Conservation (phyloP, 2,888 invertebrate genomes). For the Laspeyria flexula region DNA sequence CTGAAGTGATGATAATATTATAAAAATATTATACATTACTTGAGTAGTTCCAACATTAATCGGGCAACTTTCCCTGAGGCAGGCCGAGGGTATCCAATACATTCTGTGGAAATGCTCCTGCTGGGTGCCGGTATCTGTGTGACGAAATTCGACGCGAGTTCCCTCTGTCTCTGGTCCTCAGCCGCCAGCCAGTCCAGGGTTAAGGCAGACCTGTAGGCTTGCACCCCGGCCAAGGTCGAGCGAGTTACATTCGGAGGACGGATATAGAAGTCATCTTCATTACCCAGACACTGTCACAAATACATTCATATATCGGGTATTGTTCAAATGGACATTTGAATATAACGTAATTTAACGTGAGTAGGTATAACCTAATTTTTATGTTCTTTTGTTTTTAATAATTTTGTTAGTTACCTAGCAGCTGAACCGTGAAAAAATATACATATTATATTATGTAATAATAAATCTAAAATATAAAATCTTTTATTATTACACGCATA, state of each 20-base stretch:
- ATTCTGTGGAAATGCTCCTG: constrained; percentile 58
- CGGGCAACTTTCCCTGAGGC: constrained; percentile 70
- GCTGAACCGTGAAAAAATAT: no score
- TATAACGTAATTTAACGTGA: no score
- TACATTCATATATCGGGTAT: neutral
- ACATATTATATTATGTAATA: no score
- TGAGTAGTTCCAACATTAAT: constrained; percentile 71
- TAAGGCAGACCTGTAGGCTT: constrained; percentile 67
- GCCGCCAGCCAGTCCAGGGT: constrained; percentile 75
- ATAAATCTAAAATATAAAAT: no score
- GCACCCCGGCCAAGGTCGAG: constrained; percentile 60
- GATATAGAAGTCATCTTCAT: constrained; percentile 59
- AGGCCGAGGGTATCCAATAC: constrained; percentile 64
- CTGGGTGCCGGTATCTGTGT: constrained; percentile 54
- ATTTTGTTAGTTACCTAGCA: no score
- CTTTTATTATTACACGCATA: no score
- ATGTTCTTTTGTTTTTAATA: no score
- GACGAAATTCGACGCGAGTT: constrained; percentile 66
- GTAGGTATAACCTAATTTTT: no score
- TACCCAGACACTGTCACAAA: constrained; percentile 42
- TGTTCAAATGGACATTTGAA: no score
- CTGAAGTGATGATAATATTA: no score
- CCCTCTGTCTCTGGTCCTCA: constrained; percentile 68
- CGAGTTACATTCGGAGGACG: constrained; percentile 55
- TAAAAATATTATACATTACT: constrained; percentile 41